Percentiles rank a stretch among this genome's conserved stretches.
Evolutionary conservation across 1,140 invertebrate species (phyloP).

Genomic region (Proctacanthus coquilletti): DNA sequence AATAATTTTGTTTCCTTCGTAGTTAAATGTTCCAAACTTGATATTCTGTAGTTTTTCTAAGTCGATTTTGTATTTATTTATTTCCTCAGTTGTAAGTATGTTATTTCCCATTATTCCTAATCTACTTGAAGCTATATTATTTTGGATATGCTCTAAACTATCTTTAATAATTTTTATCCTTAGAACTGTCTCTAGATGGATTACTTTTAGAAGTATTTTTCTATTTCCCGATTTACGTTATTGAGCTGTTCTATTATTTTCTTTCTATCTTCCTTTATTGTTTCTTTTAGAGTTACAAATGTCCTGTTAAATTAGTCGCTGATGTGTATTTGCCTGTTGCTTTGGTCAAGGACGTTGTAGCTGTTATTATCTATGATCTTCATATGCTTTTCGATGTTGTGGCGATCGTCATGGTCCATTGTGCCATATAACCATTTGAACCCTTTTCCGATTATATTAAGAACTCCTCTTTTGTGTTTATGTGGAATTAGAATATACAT

Average conservation of each 20-base stretch:
- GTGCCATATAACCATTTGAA: slow-evolving; percentile 3
- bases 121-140: neutral
- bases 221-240: neutral
- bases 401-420: slow-evolving; percentile 2
- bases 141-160: neutral
- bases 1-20: too few species aligned
- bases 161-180: neutral
- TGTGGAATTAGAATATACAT: too few species aligned
- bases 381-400: slow-evolving; percentile 1
- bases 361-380: slow-evolving; percentile 1
- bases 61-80: too few species aligned
- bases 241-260: neutral
- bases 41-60: too few species aligned
- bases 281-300: neutral
- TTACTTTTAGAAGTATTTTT: neutral
- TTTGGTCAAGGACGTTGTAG: neutral
- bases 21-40: too few species aligned
- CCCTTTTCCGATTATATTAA: slow-evolving; percentile 1
- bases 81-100: too few species aligned
- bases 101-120: too few species aligned
- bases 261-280: slow-evolving; percentile 1
- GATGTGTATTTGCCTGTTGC: neutral
- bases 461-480: slow-evolving; percentile 3
- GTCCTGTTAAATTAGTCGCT: slow-evolving; percentile 1
- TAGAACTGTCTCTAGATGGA: neutral